A percentile compares a stretch with the other conserved stretches of the same genome.
phyloP scores from a whole-genome alignment of 2,797 vertebrate species.

The Chaenodraco wilsoni region DNA sequence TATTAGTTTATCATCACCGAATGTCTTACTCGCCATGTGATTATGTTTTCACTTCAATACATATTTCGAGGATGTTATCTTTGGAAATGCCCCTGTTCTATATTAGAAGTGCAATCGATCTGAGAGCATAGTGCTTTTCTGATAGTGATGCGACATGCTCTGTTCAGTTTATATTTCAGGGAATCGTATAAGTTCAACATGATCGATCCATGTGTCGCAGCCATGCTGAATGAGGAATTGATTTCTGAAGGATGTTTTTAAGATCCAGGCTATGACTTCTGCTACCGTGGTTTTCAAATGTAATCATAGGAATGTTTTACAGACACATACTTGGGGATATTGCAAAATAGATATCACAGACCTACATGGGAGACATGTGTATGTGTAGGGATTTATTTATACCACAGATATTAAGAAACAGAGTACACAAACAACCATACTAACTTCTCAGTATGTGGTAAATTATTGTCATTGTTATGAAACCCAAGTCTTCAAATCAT shows the following conservation, averaged over 20 bases:
- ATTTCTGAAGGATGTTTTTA: slow-evolving; percentile 75
- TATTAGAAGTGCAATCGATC: slow-evolving; percentile 28
- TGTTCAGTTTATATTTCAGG: slow-evolving; percentile 43
- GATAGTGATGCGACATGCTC: slow-evolving; percentile 34
- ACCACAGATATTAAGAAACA: not conserved
- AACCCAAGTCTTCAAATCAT: too few species aligned
- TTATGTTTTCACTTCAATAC: slow-evolving; percentile 11
- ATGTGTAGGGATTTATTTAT: not conserved
- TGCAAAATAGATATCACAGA: slow-evolving; percentile 7
- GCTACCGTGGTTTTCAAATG: slow-evolving; percentile 48
- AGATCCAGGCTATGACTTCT: slow-evolving; percentile 63
- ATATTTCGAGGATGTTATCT: not conserved
- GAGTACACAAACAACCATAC: too few species aligned
- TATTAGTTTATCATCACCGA: not conserved
- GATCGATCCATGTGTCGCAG: slow-evolving; percentile 45
- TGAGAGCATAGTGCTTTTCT: not conserved
- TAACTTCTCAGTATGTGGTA: not conserved
- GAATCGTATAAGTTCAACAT: slow-evolving; percentile 40
- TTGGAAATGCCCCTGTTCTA: slow-evolving; percentile 1
- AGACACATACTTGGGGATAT: slow-evolving; percentile 14
- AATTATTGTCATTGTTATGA: too few species aligned
- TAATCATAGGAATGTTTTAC: slow-evolving; percentile 51
- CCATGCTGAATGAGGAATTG: slow-evolving; percentile 69
- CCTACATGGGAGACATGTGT: not conserved
- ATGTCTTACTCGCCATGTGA: slow-evolving; percentile 1